These are phyloP conservation scores for Heliothis peltigera DNA, from an alignment of 2,888 invertebrate species.

Conservation along the genomic window DNA sequence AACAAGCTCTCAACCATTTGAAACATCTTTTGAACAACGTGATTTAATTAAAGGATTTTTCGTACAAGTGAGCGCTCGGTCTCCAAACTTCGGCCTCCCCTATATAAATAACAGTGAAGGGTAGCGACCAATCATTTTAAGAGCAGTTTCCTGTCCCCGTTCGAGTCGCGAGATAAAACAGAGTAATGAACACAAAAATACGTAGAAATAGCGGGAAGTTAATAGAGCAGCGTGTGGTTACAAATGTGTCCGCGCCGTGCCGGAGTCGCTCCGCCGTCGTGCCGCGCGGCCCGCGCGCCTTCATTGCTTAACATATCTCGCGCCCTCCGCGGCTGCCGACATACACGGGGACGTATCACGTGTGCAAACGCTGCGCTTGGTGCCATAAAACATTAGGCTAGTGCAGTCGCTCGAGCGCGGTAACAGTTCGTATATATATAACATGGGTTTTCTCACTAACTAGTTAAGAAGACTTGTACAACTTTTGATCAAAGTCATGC, in stretches of 20 bases:
- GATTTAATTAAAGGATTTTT: constrained; percentile 48
- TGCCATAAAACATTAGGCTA: too few relatives aligned
- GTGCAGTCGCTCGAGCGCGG: background rate
- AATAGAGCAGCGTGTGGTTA: constrained; percentile 72
- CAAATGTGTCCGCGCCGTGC: constrained; percentile 61
- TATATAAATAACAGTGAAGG: constrained; percentile 50
- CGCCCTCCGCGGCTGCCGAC: constrained; percentile 18
- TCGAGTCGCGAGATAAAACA: constrained; percentile 66
- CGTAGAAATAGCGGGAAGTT: constrained; percentile 72
- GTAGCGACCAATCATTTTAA: constrained; percentile 56
- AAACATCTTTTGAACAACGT: constrained; percentile 39
- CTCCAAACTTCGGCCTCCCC: constrained; percentile 26
- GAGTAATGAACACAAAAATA: constrained; percentile 76
- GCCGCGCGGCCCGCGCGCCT: constrained; percentile 60
- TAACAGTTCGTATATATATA: background rate
- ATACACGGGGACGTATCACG: constrained; percentile 46
- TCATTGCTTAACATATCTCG: constrained; percentile 76
- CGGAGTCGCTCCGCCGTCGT: constrained; percentile 30
- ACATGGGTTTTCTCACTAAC: background rate
- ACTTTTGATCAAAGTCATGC: background rate
- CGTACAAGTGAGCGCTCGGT: constrained; percentile 27
- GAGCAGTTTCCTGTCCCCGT: constrained; percentile 49
- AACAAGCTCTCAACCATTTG: constrained; percentile 39
- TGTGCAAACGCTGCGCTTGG: background rate
- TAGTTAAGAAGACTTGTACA: background rate